Conservation (phyloP, 92 coral and sea anemone species). For the Diadumene lineata region DNA sequence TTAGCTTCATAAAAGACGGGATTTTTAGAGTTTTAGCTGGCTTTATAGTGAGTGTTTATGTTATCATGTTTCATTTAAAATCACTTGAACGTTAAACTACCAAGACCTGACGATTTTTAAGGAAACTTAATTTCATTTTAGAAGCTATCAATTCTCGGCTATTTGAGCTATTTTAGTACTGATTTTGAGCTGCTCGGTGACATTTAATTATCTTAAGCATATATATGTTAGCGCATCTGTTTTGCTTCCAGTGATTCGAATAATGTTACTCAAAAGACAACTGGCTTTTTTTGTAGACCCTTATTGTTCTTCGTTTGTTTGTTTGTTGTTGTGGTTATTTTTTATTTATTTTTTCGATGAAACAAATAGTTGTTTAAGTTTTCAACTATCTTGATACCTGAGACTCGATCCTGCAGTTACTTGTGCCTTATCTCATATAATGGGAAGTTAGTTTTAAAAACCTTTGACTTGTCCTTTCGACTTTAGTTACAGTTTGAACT, state of each 20-base stretch:
- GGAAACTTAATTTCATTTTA: no score
- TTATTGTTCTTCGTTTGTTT: no score
- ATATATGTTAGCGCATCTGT: no score
- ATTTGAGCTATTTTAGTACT: no score
- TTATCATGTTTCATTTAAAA: neutral
- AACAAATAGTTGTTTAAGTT: neutral
- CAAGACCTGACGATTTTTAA: neutral
- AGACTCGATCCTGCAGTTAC: neutral
- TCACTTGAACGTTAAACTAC: neutral
- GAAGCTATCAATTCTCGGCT: no score
- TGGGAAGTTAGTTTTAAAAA: neutral
- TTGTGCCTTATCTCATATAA: neutral
- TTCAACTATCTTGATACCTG: neutral
- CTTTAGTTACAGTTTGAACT: no score
- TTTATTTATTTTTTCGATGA: neutral
- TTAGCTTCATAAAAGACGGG: neutral
- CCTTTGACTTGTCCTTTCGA: neutral
- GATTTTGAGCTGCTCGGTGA: no score
- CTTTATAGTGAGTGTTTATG: neutral
- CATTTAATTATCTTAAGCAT: no score
- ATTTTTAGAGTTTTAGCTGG: neutral
- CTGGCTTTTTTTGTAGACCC: no score
- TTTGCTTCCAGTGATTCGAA: no score
- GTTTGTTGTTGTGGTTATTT: neutral
- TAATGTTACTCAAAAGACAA: no score